Conservation (phyloP, 2,113 vertebrate genomes). For the Pachyramphus minor region DNA sequence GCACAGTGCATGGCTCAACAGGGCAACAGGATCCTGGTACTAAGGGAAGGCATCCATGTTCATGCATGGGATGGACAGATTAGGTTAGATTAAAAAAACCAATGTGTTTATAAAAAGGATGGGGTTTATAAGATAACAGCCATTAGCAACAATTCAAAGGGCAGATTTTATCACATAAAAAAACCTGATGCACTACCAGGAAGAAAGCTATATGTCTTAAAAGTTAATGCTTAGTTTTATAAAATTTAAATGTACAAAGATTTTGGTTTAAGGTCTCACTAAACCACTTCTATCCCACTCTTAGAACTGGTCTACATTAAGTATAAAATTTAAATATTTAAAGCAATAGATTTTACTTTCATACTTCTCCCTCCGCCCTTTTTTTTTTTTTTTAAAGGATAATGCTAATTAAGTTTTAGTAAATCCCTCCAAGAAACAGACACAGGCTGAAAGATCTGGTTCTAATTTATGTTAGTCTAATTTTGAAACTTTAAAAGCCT, state of each 20-base stretch:
- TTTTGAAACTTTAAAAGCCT: background rate
- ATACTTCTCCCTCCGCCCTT: background rate
- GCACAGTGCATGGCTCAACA: background rate
- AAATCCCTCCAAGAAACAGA: background rate
- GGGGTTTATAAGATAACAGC: background rate
- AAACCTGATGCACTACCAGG: background rate
- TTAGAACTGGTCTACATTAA: background rate
- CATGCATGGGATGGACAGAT: fast-evolving
- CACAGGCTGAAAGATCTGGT: background rate
- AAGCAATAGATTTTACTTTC: background rate
- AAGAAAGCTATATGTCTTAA: background rate
- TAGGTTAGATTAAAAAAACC: background rate
- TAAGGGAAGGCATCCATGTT: fast-evolving
- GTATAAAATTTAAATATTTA: background rate
- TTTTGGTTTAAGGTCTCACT: background rate
- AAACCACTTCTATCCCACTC: background rate
- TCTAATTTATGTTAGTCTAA: background rate
- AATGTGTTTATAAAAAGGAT: background rate
- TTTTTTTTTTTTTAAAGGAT: background rate
- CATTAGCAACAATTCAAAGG: background rate
- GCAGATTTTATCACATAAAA: background rate
- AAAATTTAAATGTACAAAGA: background rate
- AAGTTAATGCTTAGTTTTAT: background rate
- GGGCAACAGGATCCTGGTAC: background rate
- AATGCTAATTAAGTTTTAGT: background rate